These are phyloP conservation scores for Phalacrocorax carbo DNA, from an alignment of 2,113 vertebrate genomes.

Conservation along the genomic window DNA sequence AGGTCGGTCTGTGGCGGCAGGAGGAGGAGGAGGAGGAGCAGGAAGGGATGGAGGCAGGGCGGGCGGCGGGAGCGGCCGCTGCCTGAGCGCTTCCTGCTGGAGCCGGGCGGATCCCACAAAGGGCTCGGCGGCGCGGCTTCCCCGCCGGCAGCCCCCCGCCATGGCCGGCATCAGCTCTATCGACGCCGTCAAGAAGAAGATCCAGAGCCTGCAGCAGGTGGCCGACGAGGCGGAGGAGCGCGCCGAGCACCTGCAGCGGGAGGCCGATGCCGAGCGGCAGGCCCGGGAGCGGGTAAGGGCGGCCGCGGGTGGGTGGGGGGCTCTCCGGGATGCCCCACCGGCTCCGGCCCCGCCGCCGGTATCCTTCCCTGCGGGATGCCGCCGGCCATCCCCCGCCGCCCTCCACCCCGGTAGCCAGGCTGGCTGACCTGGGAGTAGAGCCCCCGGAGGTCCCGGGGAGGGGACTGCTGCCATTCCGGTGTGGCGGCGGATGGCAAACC, in stretches of 20 bases:
- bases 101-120: constrained; percentile 26
- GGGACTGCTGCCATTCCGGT: neutral
- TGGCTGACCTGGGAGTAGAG: too few species aligned
- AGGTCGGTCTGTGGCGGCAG: neutral
- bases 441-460: neutral
- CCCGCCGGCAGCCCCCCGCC: neutral
- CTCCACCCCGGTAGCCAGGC: neutral
- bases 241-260: constrained; percentile 72
- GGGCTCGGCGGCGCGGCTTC: neutral
- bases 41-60: constrained; percentile 54
- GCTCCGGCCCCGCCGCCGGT: neutral
- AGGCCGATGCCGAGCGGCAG: constrained; percentile 77
- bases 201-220: constrained; percentile 82
- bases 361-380: neutral
- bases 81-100: constrained; percentile 41
- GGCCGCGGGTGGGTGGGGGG: neutral
- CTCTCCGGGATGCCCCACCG: neutral
- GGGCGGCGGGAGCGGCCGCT: constrained; percentile 5
- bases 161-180: constrained; percentile 74
- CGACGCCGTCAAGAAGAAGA: constrained; percentile 84
- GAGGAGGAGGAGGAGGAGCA: constrained; percentile 5
- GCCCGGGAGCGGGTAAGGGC: constrained; percentile 75
- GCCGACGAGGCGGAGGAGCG: constrained; percentile 81
- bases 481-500: too few species aligned
- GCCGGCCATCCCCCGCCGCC: too few species aligned